Conservation (phyloP, 2,113 vertebrate species). For the Dromaius novaehollandiae region DNA sequence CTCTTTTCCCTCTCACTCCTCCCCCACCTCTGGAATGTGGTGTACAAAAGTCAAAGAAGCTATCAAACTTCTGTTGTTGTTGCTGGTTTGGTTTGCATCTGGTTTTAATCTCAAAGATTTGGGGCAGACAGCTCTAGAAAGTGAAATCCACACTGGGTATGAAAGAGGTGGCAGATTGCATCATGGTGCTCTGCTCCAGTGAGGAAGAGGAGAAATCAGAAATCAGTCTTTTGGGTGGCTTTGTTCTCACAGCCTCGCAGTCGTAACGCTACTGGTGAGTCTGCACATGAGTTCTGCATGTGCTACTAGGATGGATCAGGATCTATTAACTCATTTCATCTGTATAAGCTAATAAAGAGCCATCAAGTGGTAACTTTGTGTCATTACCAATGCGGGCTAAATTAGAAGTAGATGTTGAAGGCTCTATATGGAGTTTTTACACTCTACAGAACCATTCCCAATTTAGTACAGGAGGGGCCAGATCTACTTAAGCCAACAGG, state of each 20-base stretch:
- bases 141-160: not conserved
- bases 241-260: not conserved
- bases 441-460: not conserved
- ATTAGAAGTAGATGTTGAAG: not conserved
- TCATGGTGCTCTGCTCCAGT: not conserved
- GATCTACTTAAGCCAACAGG: not conserved
- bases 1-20: not conserved
- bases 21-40: not conserved
- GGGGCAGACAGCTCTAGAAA: conserved; percentile 7
- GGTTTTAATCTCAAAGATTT: conserved; percentile 11
- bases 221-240: not conserved
- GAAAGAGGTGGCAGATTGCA: not conserved
- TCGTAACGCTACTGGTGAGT: not conserved
- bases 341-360: conserved; percentile 19
- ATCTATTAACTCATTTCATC: not conserved
- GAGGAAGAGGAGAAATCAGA: not conserved
- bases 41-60: conserved; percentile 42
- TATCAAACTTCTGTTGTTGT: conserved; percentile 22
- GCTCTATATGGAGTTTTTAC: not conserved
- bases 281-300: not conserved
- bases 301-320: rapidly evolving
- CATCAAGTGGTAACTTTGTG: conserved; percentile 47
- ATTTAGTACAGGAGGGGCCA: not conserved
- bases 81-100: conserved; percentile 10
- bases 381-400: not conserved